Conservation (phyloP, 2,797 vertebrate genomes). For the Crypturellus tataupa region DNA sequence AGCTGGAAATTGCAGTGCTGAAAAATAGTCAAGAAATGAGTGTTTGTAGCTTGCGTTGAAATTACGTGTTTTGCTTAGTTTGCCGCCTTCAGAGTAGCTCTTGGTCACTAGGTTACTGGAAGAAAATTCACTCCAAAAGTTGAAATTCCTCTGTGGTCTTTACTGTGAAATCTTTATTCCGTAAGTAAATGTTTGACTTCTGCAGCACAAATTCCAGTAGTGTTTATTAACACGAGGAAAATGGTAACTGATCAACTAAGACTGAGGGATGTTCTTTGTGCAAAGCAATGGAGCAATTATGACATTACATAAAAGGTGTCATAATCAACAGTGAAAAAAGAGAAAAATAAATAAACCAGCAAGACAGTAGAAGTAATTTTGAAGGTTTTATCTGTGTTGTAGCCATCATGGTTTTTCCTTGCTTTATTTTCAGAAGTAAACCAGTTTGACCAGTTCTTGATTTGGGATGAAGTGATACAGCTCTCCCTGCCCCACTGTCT, state of each 20-base stretch:
- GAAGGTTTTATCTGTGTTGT: not conserved
- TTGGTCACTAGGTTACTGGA: not conserved
- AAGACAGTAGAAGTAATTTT: not conserved
- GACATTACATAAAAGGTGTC: rapidly evolving
- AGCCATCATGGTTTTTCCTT: not conserved
- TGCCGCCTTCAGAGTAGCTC: not conserved
- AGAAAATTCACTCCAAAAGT: not conserved
- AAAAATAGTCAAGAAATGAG: not conserved
- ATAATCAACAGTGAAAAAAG: rapidly evolving
- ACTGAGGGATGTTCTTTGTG: not conserved
- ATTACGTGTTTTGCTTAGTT: not conserved
- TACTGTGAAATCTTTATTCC: not conserved
- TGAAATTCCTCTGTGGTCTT: not conserved
- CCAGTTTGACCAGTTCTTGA: not conserved
- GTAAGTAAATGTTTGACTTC: not conserved
- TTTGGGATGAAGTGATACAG: not conserved
- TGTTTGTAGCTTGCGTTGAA: not conserved
- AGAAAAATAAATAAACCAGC: not conserved
- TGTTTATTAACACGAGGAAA: not conserved
- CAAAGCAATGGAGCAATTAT: not conserved
- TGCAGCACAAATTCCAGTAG: not conserved
- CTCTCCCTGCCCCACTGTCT: not conserved
- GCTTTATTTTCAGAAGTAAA: not conserved
- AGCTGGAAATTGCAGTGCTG: not conserved
- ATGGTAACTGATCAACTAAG: not conserved